Evolutionary conservation across 2,797 vertebrate genomes (phyloP).

Genomic region (Podarcis siculus): DNA sequence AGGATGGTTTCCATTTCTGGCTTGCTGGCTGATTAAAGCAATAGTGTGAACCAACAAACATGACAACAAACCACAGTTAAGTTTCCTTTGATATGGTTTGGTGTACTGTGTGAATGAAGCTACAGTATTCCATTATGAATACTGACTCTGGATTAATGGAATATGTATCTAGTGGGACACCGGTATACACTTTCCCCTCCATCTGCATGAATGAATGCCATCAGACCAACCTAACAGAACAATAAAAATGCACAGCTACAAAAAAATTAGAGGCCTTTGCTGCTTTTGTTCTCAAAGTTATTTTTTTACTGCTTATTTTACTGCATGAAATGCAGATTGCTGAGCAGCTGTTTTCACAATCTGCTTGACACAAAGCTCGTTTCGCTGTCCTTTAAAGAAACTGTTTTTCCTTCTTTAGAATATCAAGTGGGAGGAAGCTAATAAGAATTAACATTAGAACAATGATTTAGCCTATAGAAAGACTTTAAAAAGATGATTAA

Average conservation of each 20-base stretch:
- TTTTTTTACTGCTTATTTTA: background rate
- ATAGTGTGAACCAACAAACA: background rate
- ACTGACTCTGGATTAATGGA: background rate
- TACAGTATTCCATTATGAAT: background rate
- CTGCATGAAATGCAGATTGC: background rate
- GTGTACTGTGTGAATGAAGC: background rate
- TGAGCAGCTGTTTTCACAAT: background rate
- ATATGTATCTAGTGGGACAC: background rate
- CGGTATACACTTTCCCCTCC: background rate
- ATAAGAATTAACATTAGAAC: background rate
- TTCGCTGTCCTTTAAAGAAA: conserved; percentile 26
- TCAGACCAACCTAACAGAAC: background rate
- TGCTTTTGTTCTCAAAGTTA: conserved; percentile 17
- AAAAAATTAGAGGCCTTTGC: fast-evolving
- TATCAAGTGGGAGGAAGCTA: background rate
- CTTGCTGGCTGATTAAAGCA: background rate
- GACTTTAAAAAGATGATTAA: background rate
- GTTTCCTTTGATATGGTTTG: background rate
- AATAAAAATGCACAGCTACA: background rate
- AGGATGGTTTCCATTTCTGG: background rate
- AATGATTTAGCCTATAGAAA: background rate
- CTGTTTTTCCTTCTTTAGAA: background rate
- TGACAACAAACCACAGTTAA: background rate
- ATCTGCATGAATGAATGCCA: fast-evolving
- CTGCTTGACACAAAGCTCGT: conserved; percentile 5